Percentiles rank a stretch among this genome's conserved stretches.
phyloP scores from a whole-genome alignment of 2,797 vertebrate species.

The Micrastur ruficollis region DNA sequence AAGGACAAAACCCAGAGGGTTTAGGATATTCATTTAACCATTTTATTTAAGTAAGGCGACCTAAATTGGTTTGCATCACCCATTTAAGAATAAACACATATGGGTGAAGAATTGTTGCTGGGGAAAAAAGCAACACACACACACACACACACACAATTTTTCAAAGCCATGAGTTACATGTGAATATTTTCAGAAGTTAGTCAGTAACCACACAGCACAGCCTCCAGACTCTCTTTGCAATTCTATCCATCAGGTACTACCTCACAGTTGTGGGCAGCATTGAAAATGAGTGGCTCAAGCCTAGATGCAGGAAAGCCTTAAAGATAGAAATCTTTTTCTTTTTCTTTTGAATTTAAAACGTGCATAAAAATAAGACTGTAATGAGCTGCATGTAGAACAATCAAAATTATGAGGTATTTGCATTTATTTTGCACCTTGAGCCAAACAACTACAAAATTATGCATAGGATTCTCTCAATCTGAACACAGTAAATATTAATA shows the following conservation, averaged over 20 bases:
- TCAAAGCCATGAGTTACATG: background rate
- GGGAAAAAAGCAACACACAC: background rate
- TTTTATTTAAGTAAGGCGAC: background rate
- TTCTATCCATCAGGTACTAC: background rate
- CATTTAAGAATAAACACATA: background rate
- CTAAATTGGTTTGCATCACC: background rate
- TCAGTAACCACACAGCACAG: background rate
- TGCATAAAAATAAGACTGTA: conserved; percentile 54
- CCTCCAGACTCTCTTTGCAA: background rate
- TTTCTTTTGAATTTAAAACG: conserved; percentile 41
- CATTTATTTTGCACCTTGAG: conserved; percentile 52
- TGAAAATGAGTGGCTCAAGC: background rate
- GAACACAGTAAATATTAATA: conserved; percentile 67
- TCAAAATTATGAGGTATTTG: conserved; percentile 51
- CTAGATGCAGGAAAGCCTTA: background rate
- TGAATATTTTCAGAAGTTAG: background rate
- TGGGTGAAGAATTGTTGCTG: background rate
- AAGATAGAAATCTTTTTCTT: background rate
- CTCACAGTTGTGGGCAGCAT: background rate
- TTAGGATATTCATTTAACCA: background rate
- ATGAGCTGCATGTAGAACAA: conserved; percentile 52
- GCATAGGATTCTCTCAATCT: conserved; percentile 47
- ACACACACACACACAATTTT: background rate
- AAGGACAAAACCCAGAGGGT: background rate
- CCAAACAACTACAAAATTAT: conserved; percentile 61